phyloP scores from a whole-genome alignment of 1,140 invertebrate genomes.

The Lepidurus couesii region DNA sequence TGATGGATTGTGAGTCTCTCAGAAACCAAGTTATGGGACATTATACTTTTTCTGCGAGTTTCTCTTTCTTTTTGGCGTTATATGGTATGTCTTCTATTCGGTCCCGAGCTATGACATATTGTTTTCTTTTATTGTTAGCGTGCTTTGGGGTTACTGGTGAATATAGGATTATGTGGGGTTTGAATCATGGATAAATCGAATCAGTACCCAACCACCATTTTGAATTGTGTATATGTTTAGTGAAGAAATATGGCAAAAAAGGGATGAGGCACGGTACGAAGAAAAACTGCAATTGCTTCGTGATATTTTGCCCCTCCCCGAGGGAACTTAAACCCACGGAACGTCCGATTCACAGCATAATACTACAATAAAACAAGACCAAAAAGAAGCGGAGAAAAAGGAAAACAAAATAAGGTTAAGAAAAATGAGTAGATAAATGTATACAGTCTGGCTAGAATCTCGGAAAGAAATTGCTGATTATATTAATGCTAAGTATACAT shows the following conservation, averaged over 20 bases:
- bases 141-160: background rate
- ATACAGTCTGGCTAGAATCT: background rate
- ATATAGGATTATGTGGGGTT: no score
- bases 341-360: background rate
- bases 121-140: background rate
- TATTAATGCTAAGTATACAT: background rate
- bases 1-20: no score
- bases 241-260: background rate
- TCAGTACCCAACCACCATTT: no score
- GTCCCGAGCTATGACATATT: background rate
- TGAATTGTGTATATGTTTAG: no score
- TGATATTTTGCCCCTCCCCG: background rate
- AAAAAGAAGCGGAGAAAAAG: background rate
- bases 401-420: background rate
- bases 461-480: background rate
- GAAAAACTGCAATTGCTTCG: background rate
- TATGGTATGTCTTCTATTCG: background rate
- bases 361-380: background rate
- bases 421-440: background rate
- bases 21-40: no score
- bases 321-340: constrained; percentile 1
- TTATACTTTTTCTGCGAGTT: background rate
- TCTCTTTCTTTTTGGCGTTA: background rate
- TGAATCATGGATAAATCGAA: no score
- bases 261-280: background rate